A percentile compares a stretch with the other conserved stretches of the same genome.
Conservation (phyloP, 2,888 invertebrate species). For the Dolomedes plantarius region DNA sequence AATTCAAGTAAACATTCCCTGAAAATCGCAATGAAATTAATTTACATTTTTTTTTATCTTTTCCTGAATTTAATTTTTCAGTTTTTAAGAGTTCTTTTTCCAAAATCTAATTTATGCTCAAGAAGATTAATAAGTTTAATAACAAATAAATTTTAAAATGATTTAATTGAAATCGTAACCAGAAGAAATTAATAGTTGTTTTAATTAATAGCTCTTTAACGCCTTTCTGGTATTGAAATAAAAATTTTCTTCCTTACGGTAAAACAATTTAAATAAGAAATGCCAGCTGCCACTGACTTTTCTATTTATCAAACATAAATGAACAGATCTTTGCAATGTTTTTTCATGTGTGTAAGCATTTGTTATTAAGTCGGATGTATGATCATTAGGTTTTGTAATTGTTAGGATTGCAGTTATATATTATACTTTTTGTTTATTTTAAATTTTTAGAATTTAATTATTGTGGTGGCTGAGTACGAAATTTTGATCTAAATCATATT, state of each 20-base stretch:
- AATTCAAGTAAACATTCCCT: background rate
- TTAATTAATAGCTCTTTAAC: slow-evolving; percentile 18
- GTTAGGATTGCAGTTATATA: background rate
- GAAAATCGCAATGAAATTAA: slow-evolving; percentile 8
- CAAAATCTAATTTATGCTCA: slow-evolving; percentile 12
- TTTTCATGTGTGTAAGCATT: background rate
- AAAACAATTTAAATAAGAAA: background rate
- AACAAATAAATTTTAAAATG: slow-evolving; percentile 16
- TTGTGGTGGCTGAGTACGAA: background rate
- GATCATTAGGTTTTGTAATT: background rate
- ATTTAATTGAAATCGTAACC: slow-evolving; percentile 18
- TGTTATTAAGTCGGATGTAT: background rate
- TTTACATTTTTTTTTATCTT: background rate
- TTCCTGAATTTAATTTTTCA: background rate
- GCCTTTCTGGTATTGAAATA: background rate
- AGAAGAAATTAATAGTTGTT: slow-evolving; percentile 8
- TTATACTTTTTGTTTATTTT: background rate
- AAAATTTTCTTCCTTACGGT: background rate
- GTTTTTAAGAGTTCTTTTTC: background rate
- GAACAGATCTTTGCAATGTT: background rate
- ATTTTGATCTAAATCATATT: background rate
- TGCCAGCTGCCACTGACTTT: slow-evolving; percentile 12
- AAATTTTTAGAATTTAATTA: slow-evolving; percentile 2
- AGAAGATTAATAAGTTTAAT: slow-evolving; percentile 18
- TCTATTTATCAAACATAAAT: slow-evolving; percentile 12